These are phyloP conservation scores for Patella depressa DNA, from an alignment of 2,888 invertebrate genomes.

Conservation along the genomic window DNA sequence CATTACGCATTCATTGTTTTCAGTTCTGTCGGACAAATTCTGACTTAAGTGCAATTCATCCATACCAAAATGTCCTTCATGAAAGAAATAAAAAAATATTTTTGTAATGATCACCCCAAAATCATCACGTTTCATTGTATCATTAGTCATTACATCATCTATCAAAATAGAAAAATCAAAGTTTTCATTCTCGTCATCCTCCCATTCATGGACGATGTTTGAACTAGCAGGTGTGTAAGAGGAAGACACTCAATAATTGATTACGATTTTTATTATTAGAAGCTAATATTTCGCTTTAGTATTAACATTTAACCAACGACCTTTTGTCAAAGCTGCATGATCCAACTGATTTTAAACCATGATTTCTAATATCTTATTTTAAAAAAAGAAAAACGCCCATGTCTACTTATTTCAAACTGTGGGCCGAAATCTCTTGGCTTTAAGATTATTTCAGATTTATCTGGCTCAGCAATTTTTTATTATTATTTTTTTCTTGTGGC, in stretches of 20 bases:
- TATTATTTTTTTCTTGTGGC: slow-evolving; percentile 13
- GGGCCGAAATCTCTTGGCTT: slow-evolving; percentile 22
- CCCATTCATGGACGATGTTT: background rate
- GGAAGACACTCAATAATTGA: background rate
- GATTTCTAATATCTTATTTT: no score
- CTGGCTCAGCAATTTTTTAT: slow-evolving; percentile 21
- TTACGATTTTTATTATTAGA: background rate
- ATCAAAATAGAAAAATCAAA: no score
- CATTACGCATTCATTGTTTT: slow-evolving; percentile 13
- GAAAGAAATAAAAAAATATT: no score
- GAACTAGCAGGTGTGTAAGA: background rate
- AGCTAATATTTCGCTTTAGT: slow-evolving; percentile 11
- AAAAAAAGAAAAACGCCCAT: no score
- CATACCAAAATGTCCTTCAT: background rate
- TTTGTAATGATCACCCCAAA: background rate
- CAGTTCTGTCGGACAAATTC: slow-evolving; percentile 5
- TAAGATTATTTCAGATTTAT: slow-evolving; percentile 35
- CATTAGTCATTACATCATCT: background rate
- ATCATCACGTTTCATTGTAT: background rate
- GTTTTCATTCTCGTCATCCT: no score
- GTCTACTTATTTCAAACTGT: no score
- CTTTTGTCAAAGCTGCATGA: slow-evolving; percentile 3
- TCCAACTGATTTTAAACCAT: no score
- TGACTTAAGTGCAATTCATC: slow-evolving; percentile 13
- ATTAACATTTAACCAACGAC: slow-evolving; percentile 8